These are phyloP conservation scores for Scaptomyza parva DNA, from an alignment of 2,888 invertebrate genomes.

Conservation along the genomic window DNA sequence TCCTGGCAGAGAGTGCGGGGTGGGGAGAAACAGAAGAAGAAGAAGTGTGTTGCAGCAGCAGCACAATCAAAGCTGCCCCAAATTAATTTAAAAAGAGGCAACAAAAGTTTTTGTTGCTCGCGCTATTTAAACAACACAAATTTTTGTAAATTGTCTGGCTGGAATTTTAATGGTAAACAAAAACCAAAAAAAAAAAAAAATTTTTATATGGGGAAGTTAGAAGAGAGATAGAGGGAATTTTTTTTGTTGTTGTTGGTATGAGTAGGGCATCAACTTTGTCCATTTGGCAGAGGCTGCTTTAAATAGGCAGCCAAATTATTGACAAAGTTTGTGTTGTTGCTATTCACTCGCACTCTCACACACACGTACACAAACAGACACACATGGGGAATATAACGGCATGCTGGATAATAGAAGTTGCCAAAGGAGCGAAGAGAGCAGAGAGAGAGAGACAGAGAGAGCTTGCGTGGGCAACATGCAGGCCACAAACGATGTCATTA, in stretches of 20 bases:
- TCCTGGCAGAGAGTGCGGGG: background rate
- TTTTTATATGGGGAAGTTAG: background rate
- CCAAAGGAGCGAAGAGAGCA: background rate
- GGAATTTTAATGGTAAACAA: constrained; percentile 78
- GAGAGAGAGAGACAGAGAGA: background rate
- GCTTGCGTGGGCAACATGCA: constrained; percentile 37
- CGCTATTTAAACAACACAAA: constrained; percentile 76
- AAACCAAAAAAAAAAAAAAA: constrained; percentile 23
- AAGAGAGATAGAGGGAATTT: background rate
- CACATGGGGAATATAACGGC: constrained; percentile 28
- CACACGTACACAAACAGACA: constrained; percentile 40
- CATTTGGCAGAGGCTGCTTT: constrained; percentile 60
- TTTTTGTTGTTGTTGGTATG: too few relatives aligned
- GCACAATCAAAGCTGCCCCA: constrained; percentile 72
- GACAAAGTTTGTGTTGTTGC: constrained; percentile 58
- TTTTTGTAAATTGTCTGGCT: constrained; percentile 72
- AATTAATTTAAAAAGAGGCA: constrained; percentile 72
- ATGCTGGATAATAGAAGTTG: constrained; percentile 5
- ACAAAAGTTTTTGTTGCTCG: constrained; percentile 38
- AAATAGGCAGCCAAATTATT: constrained; percentile 74
- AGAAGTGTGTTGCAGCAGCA: too few relatives aligned
- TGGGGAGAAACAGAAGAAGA: constrained; percentile 1
- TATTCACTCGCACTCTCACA: constrained; percentile 33
- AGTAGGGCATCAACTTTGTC: constrained; percentile 35
- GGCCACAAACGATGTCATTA: constrained; percentile 76